phyloP scores from a whole-genome alignment of 37 sponge, comb jelly and placozoan species.

The Aplysina aerophoba region DNA sequence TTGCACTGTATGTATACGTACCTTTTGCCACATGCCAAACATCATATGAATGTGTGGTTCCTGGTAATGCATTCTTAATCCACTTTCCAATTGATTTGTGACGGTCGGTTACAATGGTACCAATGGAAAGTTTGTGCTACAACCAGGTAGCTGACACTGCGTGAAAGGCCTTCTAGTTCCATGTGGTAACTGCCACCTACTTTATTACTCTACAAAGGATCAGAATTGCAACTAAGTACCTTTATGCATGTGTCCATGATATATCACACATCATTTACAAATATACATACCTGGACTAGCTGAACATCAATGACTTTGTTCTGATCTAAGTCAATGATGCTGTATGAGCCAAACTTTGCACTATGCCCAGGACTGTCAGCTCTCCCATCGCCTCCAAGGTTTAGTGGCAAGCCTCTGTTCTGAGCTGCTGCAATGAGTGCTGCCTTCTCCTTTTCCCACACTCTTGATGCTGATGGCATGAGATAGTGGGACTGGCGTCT shows the following conservation, averaged over 20 bases:
- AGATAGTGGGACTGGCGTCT: constrained; percentile 51
- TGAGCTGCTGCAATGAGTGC: constrained; percentile 27
- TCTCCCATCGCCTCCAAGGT: constrained; percentile 68
- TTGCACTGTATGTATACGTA: not conserved
- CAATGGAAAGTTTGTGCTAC: not conserved
- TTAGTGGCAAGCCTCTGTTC: not conserved
- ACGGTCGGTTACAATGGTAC: constrained; percentile 35
- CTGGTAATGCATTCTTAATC: constrained; percentile 1
- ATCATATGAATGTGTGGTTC: constrained; percentile 24
- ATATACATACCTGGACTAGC: constrained; percentile 61
- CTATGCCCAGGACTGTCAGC: constrained; percentile 67
- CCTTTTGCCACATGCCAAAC: constrained; percentile 53
- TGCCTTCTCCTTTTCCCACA: constrained; percentile 43
- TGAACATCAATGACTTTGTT: constrained; percentile 50
- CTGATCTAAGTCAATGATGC: constrained; percentile 42
- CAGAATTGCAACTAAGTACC: not conserved
- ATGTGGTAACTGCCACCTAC: constrained; percentile 39
- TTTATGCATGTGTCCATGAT: not conserved
- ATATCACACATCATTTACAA: not conserved
- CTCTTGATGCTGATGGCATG: constrained; percentile 26
- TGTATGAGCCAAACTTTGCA: constrained; percentile 69
- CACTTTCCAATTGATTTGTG: constrained; percentile 40
- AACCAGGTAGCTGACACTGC: constrained; percentile 24
- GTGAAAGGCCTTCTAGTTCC: constrained; percentile 44
- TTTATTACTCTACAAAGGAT: constrained; percentile 39